These are phyloP conservation scores for Diplodus puntazzo DNA, from an alignment of 2,797 vertebrate species.

Conservation along the genomic window DNA sequence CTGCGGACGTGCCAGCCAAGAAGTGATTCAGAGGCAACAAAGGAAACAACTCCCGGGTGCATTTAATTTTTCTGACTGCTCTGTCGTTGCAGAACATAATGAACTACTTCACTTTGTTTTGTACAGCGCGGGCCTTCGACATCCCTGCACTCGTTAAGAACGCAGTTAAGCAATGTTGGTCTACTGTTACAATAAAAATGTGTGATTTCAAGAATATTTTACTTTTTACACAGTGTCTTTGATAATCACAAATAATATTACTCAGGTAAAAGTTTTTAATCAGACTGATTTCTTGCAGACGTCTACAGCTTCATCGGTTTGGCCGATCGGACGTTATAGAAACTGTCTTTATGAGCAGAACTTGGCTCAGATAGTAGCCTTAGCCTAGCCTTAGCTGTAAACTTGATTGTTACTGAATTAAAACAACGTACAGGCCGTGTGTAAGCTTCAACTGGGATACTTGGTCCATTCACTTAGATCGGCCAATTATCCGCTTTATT, in stretches of 20 bases:
- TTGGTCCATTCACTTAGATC: no score
- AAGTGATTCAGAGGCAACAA: slow-evolving; percentile 60
- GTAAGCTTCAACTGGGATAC: no score
- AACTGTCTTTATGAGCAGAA: no score
- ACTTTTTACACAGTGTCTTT: background rate
- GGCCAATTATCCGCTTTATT: no score
- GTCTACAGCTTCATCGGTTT: no score
- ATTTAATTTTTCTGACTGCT: slow-evolving; percentile 18
- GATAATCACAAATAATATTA: slow-evolving; percentile 8
- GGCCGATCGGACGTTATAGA: no score
- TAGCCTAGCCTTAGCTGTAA: no score
- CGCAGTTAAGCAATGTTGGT: slow-evolving; percentile 23
- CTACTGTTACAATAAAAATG: background rate
- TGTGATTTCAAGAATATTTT: background rate
- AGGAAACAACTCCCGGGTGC: slow-evolving; percentile 40
- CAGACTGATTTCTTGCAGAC: background rate
- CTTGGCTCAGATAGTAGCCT: no score
- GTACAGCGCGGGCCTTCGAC: slow-evolving; percentile 5
- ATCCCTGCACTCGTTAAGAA: slow-evolving; percentile 14
- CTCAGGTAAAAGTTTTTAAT: slow-evolving; percentile 21
- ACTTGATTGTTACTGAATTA: no score
- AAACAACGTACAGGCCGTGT: no score
- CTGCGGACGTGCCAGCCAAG: slow-evolving; percentile 40
- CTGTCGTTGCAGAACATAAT: slow-evolving; percentile 45
- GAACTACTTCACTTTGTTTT: slow-evolving; percentile 48